A percentile compares a stretch with the other conserved stretches of the same genome.
Evolutionary conservation across 2,113 vertebrate genomes (phyloP).

Genomic region (Semnornis frantzii): DNA sequence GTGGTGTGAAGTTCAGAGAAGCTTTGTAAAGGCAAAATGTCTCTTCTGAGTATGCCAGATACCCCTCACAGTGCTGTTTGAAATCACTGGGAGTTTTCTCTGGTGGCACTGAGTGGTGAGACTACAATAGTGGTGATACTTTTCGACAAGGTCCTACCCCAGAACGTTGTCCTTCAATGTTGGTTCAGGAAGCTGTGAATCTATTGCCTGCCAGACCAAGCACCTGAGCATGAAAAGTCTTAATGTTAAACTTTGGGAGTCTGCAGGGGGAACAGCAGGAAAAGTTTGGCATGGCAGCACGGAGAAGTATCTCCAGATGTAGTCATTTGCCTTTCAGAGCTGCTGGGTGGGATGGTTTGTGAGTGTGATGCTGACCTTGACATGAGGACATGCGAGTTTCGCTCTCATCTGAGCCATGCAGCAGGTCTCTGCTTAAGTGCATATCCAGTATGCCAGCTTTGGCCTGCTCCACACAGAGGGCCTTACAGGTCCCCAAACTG

Average conservation of each 20-base stretch:
- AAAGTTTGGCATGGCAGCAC: fast-evolving
- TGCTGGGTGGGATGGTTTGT: neutral
- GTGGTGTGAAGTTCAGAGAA: neutral
- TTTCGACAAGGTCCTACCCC: neutral
- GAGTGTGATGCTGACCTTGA: neutral
- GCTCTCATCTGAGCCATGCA: neutral
- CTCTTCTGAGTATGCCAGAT: neutral
- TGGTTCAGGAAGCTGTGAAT: neutral
- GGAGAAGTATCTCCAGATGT: neutral
- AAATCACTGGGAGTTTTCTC: neutral
- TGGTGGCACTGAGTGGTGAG: neutral
- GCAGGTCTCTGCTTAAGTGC: neutral
- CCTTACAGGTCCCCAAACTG: neutral
- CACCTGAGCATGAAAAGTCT: neutral
- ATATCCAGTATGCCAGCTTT: neutral
- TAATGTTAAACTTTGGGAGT: neutral
- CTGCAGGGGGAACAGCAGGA: neutral
- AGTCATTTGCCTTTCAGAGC: neutral
- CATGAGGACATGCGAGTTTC: neutral
- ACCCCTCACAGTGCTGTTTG: neutral
- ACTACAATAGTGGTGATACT: neutral
- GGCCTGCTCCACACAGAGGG: neutral
- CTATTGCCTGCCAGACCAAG: neutral
- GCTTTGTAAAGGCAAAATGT: neutral
- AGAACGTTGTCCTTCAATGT: neutral